Percentiles rank a stretch among this genome's conserved stretches.
Evolutionary conservation across 35 echinoderm and acorn worm species (phyloP).

Genomic region (Ptychodera flava): DNA sequence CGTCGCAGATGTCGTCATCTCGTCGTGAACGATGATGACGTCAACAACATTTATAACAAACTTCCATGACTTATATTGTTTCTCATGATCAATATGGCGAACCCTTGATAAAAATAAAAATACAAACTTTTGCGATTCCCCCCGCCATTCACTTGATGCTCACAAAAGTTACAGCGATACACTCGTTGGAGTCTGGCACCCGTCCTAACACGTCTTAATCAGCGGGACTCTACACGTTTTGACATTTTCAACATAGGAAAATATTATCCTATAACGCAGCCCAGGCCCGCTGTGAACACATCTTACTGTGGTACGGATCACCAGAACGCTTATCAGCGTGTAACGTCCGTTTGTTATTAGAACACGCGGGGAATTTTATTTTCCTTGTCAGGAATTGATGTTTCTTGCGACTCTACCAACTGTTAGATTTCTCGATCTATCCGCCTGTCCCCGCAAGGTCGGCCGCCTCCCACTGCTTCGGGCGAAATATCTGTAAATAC

Average conservation of each 20-base stretch:
- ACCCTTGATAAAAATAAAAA: no score
- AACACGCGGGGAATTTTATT: neutral
- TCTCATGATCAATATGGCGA: no score
- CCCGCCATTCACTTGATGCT: no score
- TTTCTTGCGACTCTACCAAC: neutral
- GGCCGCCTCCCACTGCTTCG: neutral
- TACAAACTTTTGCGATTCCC: no score
- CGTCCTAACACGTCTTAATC: no score
- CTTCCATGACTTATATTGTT: no score
- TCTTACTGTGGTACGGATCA: neutral
- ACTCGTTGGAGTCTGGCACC: no score
- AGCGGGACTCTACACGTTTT: no score
- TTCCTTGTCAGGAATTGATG: neutral
- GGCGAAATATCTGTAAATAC: neutral
- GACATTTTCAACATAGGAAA: neutral
- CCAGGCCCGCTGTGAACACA: neutral
- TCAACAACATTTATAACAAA: no score
- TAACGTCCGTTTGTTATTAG: slow-evolving; percentile 1
- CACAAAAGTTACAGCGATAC: no score
- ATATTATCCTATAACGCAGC: neutral
- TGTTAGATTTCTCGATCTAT: neutral
- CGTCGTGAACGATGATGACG: no score
- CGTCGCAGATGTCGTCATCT: no score
- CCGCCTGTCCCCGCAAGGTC: neutral
- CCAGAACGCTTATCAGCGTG: neutral